Percentiles rank a stretch among this genome's conserved stretches.
These are phyloP conservation scores for Troglohyphantes excavatus DNA, from an alignment of 2,888 invertebrate genomes.

Conservation along the genomic window DNA sequence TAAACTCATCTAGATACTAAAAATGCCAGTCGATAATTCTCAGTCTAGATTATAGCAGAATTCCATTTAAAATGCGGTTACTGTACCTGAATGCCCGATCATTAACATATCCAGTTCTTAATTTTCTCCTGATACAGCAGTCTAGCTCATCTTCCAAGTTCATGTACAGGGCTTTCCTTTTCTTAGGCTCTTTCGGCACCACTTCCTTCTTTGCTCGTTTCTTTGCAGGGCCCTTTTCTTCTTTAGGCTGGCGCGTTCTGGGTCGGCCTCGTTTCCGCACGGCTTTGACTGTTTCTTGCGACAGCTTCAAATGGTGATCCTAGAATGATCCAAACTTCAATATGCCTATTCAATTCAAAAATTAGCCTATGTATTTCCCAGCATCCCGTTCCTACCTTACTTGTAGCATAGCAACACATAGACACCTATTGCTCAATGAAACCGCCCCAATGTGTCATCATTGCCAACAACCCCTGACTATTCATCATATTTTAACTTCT, in stretches of 20 bases:
- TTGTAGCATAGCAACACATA: too few species aligned
- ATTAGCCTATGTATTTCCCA: too few species aligned
- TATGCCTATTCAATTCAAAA: too few species aligned
- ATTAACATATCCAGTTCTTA: slow-evolving; percentile 60
- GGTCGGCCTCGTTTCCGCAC: slow-evolving; percentile 61
- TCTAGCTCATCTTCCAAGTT: slow-evolving; percentile 79
- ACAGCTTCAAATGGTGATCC: slow-evolving; percentile 74
- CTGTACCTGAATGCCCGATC: slow-evolving; percentile 75
- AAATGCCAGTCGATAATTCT: too few species aligned
- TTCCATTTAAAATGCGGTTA: too few species aligned
- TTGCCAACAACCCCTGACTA: too few species aligned
- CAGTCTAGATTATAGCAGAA: too few species aligned
- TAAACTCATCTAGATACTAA: background rate
- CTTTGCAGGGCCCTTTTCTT: slow-evolving; percentile 15
- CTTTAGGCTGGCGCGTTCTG: slow-evolving; percentile 48
- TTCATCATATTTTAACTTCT: too few species aligned
- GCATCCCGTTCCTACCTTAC: too few species aligned
- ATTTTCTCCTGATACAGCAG: slow-evolving; percentile 71
- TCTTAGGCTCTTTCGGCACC: slow-evolving; percentile 24
- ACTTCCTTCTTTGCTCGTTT: background rate
- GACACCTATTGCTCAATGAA: too few species aligned
- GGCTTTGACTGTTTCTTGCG: slow-evolving; percentile 35
- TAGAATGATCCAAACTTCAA: slow-evolving; percentile 9
- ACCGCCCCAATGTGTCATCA: too few species aligned
- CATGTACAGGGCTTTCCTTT: slow-evolving; percentile 67